Base-by-base conservation (phyloP, 1,140 invertebrate genomes). In the Apis dorsata region DNA sequence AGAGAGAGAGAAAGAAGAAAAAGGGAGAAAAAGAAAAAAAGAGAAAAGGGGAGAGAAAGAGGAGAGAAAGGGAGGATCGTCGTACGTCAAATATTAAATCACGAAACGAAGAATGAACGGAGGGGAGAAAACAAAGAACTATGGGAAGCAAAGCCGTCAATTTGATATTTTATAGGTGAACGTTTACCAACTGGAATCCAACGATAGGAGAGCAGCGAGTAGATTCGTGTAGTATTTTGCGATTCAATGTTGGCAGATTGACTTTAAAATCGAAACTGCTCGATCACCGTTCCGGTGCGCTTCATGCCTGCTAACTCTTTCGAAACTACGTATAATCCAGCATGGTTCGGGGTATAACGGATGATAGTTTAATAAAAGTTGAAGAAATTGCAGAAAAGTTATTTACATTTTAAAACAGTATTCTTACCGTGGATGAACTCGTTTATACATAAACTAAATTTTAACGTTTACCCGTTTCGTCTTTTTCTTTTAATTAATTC, bases 291-390 rank as follows among this genome's bases (percentile, higher is more conserved):
- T 74, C 19, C 15, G 4, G 11, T 2, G 28, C 24, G 34, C 19
- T 60, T 60, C 57, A 17, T 34, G 65, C 24, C 62, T 60, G 28
- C 1, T 15, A 59, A 21, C 28, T 76, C n/a, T 28, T 51, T 51
- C 44, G 63, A 57, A 76, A 66, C 55, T 68, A 12, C 63, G 70
- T 81, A 44, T 44, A 74, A 81, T 74, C 34, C 79, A 12, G 24
- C 8, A 17, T 65, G 60, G 55, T 66, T 55, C 17, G 17, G n/a
- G 19, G 8, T 28, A 19, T 66, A 69, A 60, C 55, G 75, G 34
- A 82, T 44, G 80, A 77, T 82, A 77, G 73, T 82, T 82, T 59
- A 60, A 77, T 82, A 76, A 82, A 76, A 82, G 80, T 77, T 82
- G n/a, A 60, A 76, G 65, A 68, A 57, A 82, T 82, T 69, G 73